A percentile compares a stretch with the other conserved stretches of the same genome.
phyloP scores from a whole-genome alignment of 2,113 vertebrate species.

The Syngnathus scovelli region DNA sequence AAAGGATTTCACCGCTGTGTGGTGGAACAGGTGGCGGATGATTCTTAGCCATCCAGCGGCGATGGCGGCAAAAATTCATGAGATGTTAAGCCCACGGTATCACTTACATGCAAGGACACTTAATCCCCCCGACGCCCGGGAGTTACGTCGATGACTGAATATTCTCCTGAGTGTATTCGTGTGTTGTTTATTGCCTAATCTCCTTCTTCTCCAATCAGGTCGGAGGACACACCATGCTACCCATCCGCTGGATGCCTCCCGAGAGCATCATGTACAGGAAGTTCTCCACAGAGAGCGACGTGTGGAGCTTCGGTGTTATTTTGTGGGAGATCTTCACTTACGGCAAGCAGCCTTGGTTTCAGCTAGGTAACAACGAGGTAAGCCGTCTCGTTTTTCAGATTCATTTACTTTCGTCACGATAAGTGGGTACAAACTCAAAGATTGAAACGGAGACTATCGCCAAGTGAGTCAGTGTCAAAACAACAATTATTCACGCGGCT shows the following conservation, averaged over 20 bases:
- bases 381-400: background rate
- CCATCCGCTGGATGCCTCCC: constrained; percentile 98
- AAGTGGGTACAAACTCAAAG: background rate
- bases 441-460: constrained; percentile 6
- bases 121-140: constrained; percentile 40
- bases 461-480: constrained; percentile 1
- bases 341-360: constrained; percentile 98
- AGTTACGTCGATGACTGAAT: constrained; percentile 29
- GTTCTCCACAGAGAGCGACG: constrained; percentile 95
- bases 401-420: background rate
- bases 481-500: constrained; percentile 30
- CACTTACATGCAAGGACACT: constrained; percentile 38
- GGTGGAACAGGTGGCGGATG: constrained; percentile 26
- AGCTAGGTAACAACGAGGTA: constrained; percentile 98
- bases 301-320: constrained; percentile 97
- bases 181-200: constrained; percentile 16
- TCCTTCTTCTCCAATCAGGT: constrained; percentile 68
- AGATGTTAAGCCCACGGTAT: constrained; percentile 33
- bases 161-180: constrained; percentile 13
- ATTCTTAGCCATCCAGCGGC: constrained; percentile 30
- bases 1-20: constrained; percentile 26
- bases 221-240: constrained; percentile 96
- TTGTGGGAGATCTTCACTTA: constrained; percentile 99
- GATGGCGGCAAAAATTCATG: constrained; percentile 28
- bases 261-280: constrained; percentile 99